These are phyloP conservation scores for Drosophila subpulchrella DNA, from an alignment of 1,140 invertebrate genomes.

Conservation along the genomic window DNA sequence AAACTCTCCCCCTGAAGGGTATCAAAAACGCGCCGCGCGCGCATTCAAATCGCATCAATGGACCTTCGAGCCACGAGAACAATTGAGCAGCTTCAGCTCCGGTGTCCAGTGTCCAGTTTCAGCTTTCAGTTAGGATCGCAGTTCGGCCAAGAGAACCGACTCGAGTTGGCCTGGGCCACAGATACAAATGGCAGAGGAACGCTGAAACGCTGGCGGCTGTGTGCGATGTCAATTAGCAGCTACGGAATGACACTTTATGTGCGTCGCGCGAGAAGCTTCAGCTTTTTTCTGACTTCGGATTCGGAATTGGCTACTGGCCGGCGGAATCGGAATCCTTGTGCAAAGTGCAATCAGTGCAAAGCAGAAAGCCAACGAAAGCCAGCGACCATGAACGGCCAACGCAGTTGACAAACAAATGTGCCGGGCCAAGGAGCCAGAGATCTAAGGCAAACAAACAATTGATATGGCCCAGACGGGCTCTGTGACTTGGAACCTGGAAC, in stretches of 20 bases:
- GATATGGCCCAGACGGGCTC: slow-evolving; percentile 61
- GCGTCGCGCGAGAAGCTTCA: slow-evolving; percentile 70
- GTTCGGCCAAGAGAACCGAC: slow-evolving; percentile 21
- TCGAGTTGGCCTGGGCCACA: slow-evolving; percentile 10
- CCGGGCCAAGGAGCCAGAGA: slow-evolving; percentile 53
- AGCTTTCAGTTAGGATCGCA: slow-evolving; percentile 6
- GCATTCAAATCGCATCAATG: slow-evolving; percentile 80
- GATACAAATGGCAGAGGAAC: slow-evolving; percentile 22
- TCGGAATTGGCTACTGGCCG: slow-evolving; percentile 22
- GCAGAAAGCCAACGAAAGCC: slow-evolving; percentile 71
- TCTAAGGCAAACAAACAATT: slow-evolving; percentile 78
- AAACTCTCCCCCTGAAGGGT: slow-evolving; percentile 19
- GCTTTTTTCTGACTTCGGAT: slow-evolving; percentile 15
- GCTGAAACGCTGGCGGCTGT: slow-evolving; percentile 59
- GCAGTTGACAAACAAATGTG: slow-evolving; percentile 82
- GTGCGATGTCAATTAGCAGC: slow-evolving; percentile 84
- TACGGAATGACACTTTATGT: slow-evolving; percentile 84
- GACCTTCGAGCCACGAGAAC: slow-evolving; percentile 58
- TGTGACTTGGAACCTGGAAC: slow-evolving; percentile 25
- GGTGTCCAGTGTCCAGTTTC: background rate
- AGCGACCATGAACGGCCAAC: slow-evolving; percentile 76
- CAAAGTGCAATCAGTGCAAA: slow-evolving; percentile 83
- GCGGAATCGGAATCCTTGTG: slow-evolving; percentile 56
- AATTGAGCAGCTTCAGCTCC: slow-evolving; percentile 56
- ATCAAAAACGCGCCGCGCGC: slow-evolving; percentile 62